These are phyloP conservation scores for Myopa tessellatipennis DNA, from an alignment of 2,888 invertebrate genomes.

Conservation along the genomic window DNA sequence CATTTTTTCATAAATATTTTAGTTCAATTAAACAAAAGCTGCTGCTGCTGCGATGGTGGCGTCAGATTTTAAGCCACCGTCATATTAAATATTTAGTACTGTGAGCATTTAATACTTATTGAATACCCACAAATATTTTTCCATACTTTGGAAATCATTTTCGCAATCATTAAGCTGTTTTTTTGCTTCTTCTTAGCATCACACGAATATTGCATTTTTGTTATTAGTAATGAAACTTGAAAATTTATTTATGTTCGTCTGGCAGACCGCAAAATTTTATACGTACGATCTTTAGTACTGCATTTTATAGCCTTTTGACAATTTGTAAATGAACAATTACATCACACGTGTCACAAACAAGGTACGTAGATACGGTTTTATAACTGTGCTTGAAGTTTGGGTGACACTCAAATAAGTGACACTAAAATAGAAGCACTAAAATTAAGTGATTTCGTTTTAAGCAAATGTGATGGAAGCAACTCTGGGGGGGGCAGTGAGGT, in stretches of 20 bases:
- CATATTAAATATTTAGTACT: too few species aligned
- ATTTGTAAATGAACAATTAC: not conserved
- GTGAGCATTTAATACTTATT: too few species aligned
- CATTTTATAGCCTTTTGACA: not conserved
- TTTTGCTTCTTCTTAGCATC: not conserved
- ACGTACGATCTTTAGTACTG: not conserved
- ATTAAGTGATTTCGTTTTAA: not conserved
- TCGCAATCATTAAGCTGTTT: not conserved
- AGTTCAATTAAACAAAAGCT: too few species aligned
- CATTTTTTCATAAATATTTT: too few species aligned
- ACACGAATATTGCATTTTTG: not conserved
- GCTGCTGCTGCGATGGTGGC: too few species aligned
- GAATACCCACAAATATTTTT: too few species aligned
- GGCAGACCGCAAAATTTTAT: not conserved
- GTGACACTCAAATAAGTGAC: not conserved
- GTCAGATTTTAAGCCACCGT: too few species aligned
- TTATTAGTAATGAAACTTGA: not conserved
- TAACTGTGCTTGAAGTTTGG: not conserved
- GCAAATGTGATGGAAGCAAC: not conserved
- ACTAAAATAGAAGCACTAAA: conserved; percentile 1
- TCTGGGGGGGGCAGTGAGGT: too few species aligned
- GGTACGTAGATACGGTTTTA: not conserved
- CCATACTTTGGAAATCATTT: too few species aligned
- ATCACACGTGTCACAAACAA: not conserved
- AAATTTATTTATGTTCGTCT: not conserved